Conservation (phyloP, 2,888 invertebrate genomes). For the Caenorhabditis sp. region DNA sequence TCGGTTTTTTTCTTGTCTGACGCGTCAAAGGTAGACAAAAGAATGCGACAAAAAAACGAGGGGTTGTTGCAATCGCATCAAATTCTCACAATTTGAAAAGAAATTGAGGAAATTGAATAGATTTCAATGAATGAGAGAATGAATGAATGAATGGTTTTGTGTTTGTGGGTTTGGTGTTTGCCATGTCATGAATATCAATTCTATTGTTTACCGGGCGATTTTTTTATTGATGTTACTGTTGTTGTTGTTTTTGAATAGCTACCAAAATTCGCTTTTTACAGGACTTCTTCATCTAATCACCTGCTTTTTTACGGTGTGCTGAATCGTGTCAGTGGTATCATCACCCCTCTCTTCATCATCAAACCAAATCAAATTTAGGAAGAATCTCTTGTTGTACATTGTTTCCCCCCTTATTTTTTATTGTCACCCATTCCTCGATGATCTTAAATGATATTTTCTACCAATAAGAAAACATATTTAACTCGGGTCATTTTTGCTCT, state of each 20-base stretch:
- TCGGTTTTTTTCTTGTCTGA: not conserved
- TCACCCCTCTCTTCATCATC: not conserved
- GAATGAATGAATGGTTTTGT: not conserved
- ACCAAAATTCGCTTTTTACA: not conserved
- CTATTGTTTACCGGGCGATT: conserved; percentile 1
- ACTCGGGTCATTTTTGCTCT: not conserved
- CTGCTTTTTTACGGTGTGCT: not conserved
- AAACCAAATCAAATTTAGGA: not conserved
- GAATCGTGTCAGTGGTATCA: not conserved
- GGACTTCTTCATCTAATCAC: not conserved
- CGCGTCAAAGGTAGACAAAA: not conserved
- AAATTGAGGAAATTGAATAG: conserved; percentile 4
- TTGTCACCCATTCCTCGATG: not conserved
- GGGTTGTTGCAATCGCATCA: conserved; percentile 1
- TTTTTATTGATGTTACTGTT: not conserved
- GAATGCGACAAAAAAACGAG: not conserved
- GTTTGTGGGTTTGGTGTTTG: not conserved
- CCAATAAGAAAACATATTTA: not conserved
- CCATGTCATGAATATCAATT: conserved; percentile 5
- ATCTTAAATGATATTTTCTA: not conserved
- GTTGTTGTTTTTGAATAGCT: no score
- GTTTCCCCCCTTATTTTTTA: not conserved
- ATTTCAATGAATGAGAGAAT: not conserved
- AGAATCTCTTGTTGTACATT: not conserved
- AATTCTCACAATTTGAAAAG: conserved; percentile 6